Evolutionary conservation across 1,140 invertebrate genomes (phyloP).

Genomic region (Bombus picipes): DNA sequence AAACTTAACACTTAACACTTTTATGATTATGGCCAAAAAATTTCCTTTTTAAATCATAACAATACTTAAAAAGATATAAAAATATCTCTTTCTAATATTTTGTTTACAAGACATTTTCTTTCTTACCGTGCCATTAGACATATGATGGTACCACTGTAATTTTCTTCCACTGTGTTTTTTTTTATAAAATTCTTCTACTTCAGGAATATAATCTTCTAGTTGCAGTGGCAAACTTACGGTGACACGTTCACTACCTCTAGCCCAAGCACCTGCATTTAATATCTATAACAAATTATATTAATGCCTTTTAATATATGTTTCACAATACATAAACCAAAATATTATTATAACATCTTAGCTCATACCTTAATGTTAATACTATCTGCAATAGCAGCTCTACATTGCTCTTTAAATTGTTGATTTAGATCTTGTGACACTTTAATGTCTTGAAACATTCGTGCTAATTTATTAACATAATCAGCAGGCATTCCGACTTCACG

Average conservation of each 20-base stretch:
- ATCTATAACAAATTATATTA: slow-evolving; percentile 84
- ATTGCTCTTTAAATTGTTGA: slow-evolving; percentile 92
- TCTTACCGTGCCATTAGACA: slow-evolving; percentile 97
- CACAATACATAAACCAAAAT: background rate
- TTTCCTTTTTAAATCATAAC: background rate
- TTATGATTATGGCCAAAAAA: background rate
- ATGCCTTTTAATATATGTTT: background rate
- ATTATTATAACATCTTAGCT: background rate
- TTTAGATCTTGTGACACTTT: slow-evolving; percentile 99
- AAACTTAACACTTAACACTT: background rate
- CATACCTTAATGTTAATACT: slow-evolving; percentile 90
- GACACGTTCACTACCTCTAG: slow-evolving; percentile 95
- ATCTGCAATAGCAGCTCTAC: slow-evolving; percentile 83
- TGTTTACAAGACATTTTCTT: slow-evolving; percentile 26
- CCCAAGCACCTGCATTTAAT: slow-evolving; percentile 99
- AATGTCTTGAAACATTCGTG: slow-evolving; percentile 98
- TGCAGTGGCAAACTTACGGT: slow-evolving; percentile 98
- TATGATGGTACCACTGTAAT: slow-evolving; percentile 99
- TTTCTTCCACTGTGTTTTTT: slow-evolving; percentile 99
- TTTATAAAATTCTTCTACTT: slow-evolving; percentile 97
- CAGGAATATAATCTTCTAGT: slow-evolving; percentile 98
- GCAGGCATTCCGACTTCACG: slow-evolving; percentile 99
- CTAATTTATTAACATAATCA: slow-evolving; percentile 99
- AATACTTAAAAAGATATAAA: background rate
- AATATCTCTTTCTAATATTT: slow-evolving; percentile 32